Conservation (phyloP, 1,140 invertebrate species). For the Parasteatoda tepidariorum region DNA sequence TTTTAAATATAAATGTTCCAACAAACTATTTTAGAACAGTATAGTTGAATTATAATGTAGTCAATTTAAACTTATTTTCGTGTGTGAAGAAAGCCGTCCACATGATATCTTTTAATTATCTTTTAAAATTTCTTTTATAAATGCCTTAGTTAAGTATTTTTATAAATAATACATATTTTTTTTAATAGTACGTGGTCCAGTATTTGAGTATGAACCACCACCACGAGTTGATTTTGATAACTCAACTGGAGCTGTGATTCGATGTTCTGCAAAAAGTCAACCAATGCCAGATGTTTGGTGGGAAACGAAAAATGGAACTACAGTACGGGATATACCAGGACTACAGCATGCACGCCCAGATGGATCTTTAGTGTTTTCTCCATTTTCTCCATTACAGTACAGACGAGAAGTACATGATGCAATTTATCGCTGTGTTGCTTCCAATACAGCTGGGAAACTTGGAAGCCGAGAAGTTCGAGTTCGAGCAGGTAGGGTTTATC, state of each 20-base stretch:
- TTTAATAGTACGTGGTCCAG: constrained; percentile 75
- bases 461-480: constrained; percentile 93
- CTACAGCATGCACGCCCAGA: constrained; percentile 75
- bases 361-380: constrained; percentile 68
- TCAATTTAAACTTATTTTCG: too few species aligned
- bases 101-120: too few species aligned
- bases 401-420: constrained; percentile 73
- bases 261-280: constrained; percentile 86
- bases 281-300: constrained; percentile 91
- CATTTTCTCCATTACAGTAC: constrained; percentile 66
- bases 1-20: too few species aligned
- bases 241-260: constrained; percentile 89
- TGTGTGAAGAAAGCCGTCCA: too few species aligned
- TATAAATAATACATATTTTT: too few species aligned
- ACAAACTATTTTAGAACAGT: too few species aligned
- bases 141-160: too few species aligned
- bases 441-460: constrained; percentile 88
- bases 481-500: constrained; percentile 82
- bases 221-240: constrained; percentile 93
- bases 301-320: constrained; percentile 72
- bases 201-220: constrained; percentile 90
- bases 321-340: constrained; percentile 74
- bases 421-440: constrained; percentile 84
- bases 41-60: too few species aligned
- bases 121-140: too few species aligned